Percentiles rank a stretch among this genome's conserved stretches.
These are phyloP conservation scores for Ophthalmotilapia sp. DNA, from an alignment of 2,113 vertebrate genomes.

Conservation along the genomic window DNA sequence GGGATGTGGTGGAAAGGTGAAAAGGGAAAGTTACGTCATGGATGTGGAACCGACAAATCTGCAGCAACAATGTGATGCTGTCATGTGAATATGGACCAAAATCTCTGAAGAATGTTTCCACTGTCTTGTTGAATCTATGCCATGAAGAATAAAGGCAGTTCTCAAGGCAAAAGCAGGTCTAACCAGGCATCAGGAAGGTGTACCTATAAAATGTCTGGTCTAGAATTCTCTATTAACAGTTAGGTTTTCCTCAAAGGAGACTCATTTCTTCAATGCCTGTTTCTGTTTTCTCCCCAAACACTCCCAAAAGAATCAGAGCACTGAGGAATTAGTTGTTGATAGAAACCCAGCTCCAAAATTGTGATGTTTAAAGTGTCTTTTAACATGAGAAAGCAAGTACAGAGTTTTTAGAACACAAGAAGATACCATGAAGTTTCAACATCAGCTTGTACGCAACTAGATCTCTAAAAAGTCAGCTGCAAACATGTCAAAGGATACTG, in stretches of 20 bases:
- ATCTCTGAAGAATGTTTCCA: not conserved
- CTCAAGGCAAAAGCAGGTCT: not conserved
- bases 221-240: slow-evolving; percentile 3
- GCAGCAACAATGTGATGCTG: rapidly evolving
- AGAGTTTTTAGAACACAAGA: not conserved
- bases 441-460: not conserved
- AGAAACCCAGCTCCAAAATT: not conserved
- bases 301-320: slow-evolving; percentile 29
- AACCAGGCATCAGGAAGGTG: not conserved
- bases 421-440: not conserved
- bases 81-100: not conserved
- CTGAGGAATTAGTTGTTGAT: not conserved
- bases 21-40: not conserved
- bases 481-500: not conserved
- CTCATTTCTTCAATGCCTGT: not conserved
- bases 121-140: not conserved
- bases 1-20: not conserved
- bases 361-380: not conserved
- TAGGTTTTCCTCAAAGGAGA: not conserved
- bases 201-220: not conserved
- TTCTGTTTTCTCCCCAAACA: not conserved
- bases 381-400: not conserved
- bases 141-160: not conserved
- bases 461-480: not conserved
- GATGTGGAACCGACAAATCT: not conserved